Evolutionary conservation across 2,797 vertebrate species (phyloP).

Genomic region (Allobates femoralis): DNA sequence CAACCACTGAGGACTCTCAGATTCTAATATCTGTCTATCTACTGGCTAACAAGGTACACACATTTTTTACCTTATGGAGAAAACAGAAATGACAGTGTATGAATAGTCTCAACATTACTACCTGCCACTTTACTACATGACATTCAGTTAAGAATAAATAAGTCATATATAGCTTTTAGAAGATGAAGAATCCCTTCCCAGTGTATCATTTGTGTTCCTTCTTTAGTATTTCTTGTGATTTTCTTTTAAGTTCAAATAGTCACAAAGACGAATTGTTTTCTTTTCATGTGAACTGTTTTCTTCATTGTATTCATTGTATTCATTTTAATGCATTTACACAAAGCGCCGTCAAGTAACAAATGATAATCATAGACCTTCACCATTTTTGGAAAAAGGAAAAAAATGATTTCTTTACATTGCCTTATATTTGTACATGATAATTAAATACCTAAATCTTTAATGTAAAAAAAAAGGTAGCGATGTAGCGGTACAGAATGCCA

Average conservation of each 20-base stretch:
- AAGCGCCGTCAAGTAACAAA: not conserved
- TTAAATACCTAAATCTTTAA: not conserved
- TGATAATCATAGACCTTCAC: not conserved
- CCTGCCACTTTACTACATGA: not conserved
- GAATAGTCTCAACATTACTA: not conserved
- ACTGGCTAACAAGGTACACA: no score
- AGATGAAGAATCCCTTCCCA: not conserved
- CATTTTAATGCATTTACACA: no score
- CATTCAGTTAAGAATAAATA: not conserved
- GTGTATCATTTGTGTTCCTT: not conserved
- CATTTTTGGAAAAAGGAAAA: not conserved
- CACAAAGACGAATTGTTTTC: not conserved
- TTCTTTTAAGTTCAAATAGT: not conserved
- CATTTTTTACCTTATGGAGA: no score
- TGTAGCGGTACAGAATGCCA: not conserved
- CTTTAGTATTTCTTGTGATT: not conserved
- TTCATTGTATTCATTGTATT: not conserved
- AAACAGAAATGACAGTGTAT: not conserved
- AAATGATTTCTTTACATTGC: not conserved
- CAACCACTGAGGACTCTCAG: no score
- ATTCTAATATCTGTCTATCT: no score
- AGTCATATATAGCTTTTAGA: not conserved
- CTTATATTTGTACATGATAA: not conserved
- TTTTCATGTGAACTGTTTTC: not conserved
- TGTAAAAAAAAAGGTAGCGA: not conserved